A percentile compares a stretch with the other conserved stretches of the same genome.
Evolutionary conservation across 1,140 invertebrate genomes (phyloP).

Genomic region (Drosophila mayri): DNA sequence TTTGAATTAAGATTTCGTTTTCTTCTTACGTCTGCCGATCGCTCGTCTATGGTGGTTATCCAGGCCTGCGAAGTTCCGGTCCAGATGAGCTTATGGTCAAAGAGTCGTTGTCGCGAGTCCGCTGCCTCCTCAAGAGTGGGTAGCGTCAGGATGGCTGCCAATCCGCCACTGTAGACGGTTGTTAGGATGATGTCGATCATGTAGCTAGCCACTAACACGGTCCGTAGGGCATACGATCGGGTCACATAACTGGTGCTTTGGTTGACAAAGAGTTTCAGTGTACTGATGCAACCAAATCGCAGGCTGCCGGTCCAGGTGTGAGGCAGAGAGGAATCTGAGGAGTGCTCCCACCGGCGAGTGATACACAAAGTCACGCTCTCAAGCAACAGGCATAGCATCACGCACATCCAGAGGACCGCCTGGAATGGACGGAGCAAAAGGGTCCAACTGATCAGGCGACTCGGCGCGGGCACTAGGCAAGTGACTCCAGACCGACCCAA

Average conservation of each 20-base stretch:
- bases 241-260: slow-evolving; percentile 69
- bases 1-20: background rate
- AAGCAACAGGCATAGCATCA: slow-evolving; percentile 50
- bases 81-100: slow-evolving; percentile 67
- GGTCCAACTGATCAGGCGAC: slow-evolving; percentile 65
- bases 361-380: slow-evolving; percentile 53
- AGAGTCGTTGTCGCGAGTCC: slow-evolving; percentile 70
- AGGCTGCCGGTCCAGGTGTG: slow-evolving; percentile 42
- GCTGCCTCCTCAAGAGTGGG: slow-evolving; percentile 75
- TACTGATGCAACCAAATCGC: slow-evolving; percentile 59
- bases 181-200: slow-evolving; percentile 79
- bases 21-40: slow-evolving; percentile 53
- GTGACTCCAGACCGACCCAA: slow-evolving; percentile 73
- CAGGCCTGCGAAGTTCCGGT: slow-evolving; percentile 63
- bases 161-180: slow-evolving; percentile 73
- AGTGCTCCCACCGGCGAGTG: slow-evolving; percentile 44
- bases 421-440: slow-evolving; percentile 72
- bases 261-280: slow-evolving; percentile 73
- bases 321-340: background rate
- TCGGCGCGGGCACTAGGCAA: slow-evolving; percentile 69
- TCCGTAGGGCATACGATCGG: slow-evolving; percentile 58
- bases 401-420: slow-evolving; percentile 61
- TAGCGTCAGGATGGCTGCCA: slow-evolving; percentile 71
- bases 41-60: slow-evolving; percentile 48
- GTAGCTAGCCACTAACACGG: slow-evolving; percentile 67